Percentiles rank a stretch among this genome's conserved stretches.
These are phyloP conservation scores for Sarotherodon lohbergeri DNA, from an alignment of 2,113 vertebrate genomes.

Conservation along the genomic window DNA sequence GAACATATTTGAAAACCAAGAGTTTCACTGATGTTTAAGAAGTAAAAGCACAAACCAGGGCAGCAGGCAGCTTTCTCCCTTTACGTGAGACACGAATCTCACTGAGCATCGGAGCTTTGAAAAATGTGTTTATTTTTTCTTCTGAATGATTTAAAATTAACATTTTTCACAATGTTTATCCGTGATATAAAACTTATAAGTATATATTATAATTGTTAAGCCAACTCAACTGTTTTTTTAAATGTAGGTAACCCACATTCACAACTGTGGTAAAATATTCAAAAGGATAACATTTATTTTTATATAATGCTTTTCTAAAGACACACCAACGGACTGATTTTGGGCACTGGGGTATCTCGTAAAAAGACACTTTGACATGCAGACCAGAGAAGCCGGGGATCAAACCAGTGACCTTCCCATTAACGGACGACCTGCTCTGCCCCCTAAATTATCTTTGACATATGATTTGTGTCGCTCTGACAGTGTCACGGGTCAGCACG, in stretches of 20 bases:
- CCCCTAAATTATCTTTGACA: neutral
- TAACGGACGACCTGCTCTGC: neutral
- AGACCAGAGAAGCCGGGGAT: neutral
- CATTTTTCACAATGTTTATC: neutral
- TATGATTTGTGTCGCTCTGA: conserved; percentile 49
- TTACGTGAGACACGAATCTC: neutral
- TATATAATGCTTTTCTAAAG: neutral
- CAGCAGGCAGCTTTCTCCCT: neutral
- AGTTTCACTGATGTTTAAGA: neutral
- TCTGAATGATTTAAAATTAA: neutral
- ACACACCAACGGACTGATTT: neutral
- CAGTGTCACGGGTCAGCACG: conserved; percentile 46
- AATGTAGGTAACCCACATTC: neutral
- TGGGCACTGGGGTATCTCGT: neutral
- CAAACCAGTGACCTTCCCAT: neutral
- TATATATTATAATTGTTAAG: neutral
- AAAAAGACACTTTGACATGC: neutral
- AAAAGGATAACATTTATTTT: neutral
- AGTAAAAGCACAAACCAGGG: neutral
- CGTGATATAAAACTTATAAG: neutral
- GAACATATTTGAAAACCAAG: neutral
- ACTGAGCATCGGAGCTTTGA: neutral
- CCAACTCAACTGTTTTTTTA: neutral
- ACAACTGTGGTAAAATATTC: neutral
- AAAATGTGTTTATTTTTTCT: neutral